Evolutionary conservation across 2,113 vertebrate species (phyloP), one percentile per base, ranked within the genome.

Genomic region (Anser brachyrhynchus): DNA sequence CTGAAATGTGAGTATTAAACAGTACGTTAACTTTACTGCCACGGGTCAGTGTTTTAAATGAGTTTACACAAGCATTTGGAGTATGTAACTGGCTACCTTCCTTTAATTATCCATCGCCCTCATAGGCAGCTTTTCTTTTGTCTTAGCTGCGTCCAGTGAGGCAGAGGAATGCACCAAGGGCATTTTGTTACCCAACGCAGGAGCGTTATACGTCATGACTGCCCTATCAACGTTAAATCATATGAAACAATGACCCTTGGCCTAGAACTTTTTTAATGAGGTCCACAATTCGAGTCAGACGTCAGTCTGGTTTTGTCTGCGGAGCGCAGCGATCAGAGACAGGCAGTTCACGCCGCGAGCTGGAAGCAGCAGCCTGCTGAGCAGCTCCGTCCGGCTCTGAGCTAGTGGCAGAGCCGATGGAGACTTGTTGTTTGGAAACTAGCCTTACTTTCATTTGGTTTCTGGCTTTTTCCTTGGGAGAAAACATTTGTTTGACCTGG

Each of bases 1-100:
- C 61, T 91, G 74, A 84, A 82, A 90, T 85, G 43, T 93, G 67
- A 82, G 88, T 88, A 41, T 84, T 88, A 95, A 97, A 58, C 70
- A 79, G 12, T 21, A 20, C 91, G 59, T 94, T 95, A 95, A 89
- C 62, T 94, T 94, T 55, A 16, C 64, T 88, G 39, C 55, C 77
- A 35, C 49, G 79, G 72, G 71, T 87, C 62, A 82, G 62, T 92
- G 87, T 54, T 89, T 93, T 49, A 91, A 74, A 76, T 74, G 91
- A 80, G 79, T 93, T 97, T 95, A 49, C 41, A 66, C 74, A 87
- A 37, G 44, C 83, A 79, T 83, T 83, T 94, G n/a, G 44, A 70
- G 41, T 86, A 71, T 61, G 41, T 61, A 73, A 74, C 51, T 65
- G 28, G 16, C 33, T 55, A 10, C 19, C 41, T 85, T 87, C 80